A percentile compares a stretch with the other conserved stretches of the same genome.
Evolutionary conservation across 2,888 invertebrate species (phyloP).

Genomic region (Rhamphomyia laevipes): DNA sequence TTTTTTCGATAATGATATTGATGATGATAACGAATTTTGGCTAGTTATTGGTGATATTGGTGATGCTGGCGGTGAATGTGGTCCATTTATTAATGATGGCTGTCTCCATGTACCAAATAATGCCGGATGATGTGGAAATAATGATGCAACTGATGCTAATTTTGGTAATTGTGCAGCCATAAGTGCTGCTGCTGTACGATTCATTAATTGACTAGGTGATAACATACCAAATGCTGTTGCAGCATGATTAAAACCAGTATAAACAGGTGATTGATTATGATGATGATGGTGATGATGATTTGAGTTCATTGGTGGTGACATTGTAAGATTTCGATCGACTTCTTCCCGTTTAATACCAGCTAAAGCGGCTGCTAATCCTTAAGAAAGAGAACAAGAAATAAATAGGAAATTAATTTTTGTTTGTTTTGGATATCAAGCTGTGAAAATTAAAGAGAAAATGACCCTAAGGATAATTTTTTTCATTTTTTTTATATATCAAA

Average conservation of each 20-base stretch:
- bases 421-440: not conserved
- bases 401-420: not conserved
- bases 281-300: not conserved
- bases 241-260: slow-evolving; percentile 30
- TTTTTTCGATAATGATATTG: slow-evolving; percentile 12
- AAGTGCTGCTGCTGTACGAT: slow-evolving; percentile 35
- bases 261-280: slow-evolving; percentile 21
- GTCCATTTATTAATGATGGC: slow-evolving; percentile 20
- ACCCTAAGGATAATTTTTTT: not conserved
- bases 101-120: slow-evolving; percentile 31
- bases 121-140: slow-evolving; percentile 36
- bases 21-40: slow-evolving; percentile 1
- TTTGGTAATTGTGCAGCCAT: slow-evolving; percentile 35
- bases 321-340: slow-evolving; percentile 28
- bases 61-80: slow-evolving; percentile 33
- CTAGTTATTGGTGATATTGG: slow-evolving; percentile 28
- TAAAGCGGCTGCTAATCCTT: slow-evolving; percentile 36
- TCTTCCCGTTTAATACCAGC: slow-evolving; percentile 37
- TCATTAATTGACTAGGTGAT: slow-evolving; percentile 29
- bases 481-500: not conserved
- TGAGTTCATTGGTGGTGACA: slow-evolving; percentile 34
- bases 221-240: slow-evolving; percentile 36
- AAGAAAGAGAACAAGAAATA: slow-evolving; percentile 10
- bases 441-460: slow-evolving; percentile 1
- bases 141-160: slow-evolving; percentile 25